Percentiles rank a stretch among this genome's conserved stretches.
phyloP scores from a whole-genome alignment of 2,888 invertebrate species.

The Melanostoma scalare region DNA sequence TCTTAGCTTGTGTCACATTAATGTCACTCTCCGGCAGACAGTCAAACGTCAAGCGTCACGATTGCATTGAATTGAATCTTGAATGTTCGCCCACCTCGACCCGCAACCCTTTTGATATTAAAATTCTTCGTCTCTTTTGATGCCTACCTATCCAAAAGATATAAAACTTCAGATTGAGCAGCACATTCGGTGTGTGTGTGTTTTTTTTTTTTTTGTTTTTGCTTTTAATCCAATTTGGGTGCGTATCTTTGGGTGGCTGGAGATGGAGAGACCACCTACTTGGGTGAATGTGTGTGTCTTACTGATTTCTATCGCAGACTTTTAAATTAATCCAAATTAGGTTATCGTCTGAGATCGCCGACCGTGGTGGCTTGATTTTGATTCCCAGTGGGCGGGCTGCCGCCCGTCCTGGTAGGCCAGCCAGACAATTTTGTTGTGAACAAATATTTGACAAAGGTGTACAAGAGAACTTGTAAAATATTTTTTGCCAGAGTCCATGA shows the following conservation, averaged over 20 bases:
- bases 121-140: conserved; percentile 45
- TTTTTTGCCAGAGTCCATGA: conserved; percentile 1
- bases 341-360: conserved; percentile 52
- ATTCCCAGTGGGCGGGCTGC: not conserved
- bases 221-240: conserved; percentile 51
- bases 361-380: conserved; percentile 3
- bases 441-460: conserved; percentile 47
- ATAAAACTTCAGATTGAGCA: conserved; percentile 58
- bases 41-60: conserved; percentile 54
- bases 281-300: conserved; percentile 24
- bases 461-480: conserved; percentile 22
- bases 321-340: conserved; percentile 59
- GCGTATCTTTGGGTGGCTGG: conserved; percentile 36
- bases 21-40: conserved; percentile 43
- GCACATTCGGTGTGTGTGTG: conserved; percentile 39
- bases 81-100: not conserved
- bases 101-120: conserved; percentile 56
- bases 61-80: not conserved
- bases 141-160: conserved; percentile 39
- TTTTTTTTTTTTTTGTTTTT: conserved; percentile 10
- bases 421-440: not conserved
- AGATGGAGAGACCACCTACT: conserved; percentile 59
- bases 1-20: conserved; percentile 67
- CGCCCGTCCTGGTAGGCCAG: not conserved
- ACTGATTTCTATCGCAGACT: conserved; percentile 55